Conservation (phyloP, 2,797 vertebrate species). For the Rhabdophis nuchalis region DNA sequence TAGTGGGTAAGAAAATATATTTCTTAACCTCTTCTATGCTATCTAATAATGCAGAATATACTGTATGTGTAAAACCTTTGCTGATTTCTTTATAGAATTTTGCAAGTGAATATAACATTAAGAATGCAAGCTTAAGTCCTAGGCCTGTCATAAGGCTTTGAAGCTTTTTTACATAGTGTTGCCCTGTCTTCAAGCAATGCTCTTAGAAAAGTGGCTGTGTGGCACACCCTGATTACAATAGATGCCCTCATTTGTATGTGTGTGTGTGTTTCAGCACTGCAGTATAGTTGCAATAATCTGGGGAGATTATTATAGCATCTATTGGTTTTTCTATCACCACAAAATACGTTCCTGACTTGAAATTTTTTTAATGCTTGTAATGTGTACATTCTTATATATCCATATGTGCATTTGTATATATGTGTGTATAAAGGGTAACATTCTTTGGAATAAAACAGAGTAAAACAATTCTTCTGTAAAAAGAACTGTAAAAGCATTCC, state of each 20-base stretch:
- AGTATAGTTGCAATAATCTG: neutral
- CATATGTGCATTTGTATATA: neutral
- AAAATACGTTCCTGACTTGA: neutral
- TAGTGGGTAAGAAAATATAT: slow-evolving; percentile 72
- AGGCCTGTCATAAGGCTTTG: neutral
- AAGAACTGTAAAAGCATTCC: neutral
- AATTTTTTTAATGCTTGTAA: neutral
- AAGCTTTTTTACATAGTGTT: neutral
- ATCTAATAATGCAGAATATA: neutral
- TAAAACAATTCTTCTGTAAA: neutral
- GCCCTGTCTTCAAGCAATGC: neutral
- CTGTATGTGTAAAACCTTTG: neutral
- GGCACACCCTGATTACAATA: neutral
- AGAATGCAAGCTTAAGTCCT: neutral
- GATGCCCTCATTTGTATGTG: neutral
- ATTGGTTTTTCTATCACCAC: neutral
- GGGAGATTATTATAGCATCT: neutral
- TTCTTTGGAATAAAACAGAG: neutral
- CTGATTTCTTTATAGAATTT: neutral
- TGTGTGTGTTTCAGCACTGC: neutral
- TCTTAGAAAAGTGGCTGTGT: neutral
- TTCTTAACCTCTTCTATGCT: neutral
- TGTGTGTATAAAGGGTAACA: neutral
- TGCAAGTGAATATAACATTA: neutral
- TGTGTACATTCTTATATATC: neutral